These are phyloP conservation scores for Hapalemur alaotrensis DNA, from an alignment of 2,797 vertebrate genomes.

Conservation along the genomic window DNA sequence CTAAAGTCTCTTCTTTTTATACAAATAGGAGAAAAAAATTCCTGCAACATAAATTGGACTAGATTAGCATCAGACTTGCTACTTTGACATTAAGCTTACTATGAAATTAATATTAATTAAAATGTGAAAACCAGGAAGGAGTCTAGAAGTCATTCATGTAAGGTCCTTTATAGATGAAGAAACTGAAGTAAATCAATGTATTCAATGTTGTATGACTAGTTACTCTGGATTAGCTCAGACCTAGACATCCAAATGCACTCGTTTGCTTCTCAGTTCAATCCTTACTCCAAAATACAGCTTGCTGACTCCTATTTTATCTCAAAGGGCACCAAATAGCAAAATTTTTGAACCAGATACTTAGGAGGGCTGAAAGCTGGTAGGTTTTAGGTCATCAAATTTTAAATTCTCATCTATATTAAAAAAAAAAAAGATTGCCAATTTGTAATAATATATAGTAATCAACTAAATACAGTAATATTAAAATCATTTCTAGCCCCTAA, in stretches of 20 bases:
- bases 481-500: neutral
- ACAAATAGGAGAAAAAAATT: neutral
- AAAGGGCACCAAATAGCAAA: neutral
- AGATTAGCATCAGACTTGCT: neutral
- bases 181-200: neutral
- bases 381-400: neutral
- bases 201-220: neutral
- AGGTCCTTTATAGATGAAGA: neutral
- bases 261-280: neutral
- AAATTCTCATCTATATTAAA: neutral
- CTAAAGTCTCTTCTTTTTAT: neutral
- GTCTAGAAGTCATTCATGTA: neutral
- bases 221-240: neutral
- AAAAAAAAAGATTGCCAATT: neutral
- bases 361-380: neutral
- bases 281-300: neutral
- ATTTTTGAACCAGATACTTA: neutral
- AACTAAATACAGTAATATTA: neutral
- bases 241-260: neutral
- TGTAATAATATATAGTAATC: neutral
- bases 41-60: neutral
- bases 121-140: neutral
- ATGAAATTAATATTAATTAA: neutral
- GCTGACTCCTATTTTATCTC: neutral
- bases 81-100: constrained; percentile 13